Conservation (phyloP, 2,113 vertebrate genomes). For the Mormyrus lacerda region DNA sequence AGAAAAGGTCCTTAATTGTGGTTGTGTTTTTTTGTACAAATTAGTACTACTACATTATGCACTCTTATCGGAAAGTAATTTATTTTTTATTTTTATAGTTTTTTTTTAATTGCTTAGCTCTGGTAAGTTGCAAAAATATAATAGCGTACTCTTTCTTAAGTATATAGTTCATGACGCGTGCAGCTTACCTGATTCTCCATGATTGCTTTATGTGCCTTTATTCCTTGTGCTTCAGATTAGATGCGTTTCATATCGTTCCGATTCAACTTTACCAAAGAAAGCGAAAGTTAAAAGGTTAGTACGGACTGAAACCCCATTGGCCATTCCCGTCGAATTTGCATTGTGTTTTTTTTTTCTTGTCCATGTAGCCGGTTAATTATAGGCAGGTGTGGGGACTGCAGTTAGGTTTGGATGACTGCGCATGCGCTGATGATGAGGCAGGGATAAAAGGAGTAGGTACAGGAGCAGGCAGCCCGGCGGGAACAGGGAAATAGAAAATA, state of each 20-base stretch:
- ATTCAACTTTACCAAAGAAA: not conserved
- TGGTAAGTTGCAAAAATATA: not conserved
- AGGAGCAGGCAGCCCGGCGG: too few species aligned
- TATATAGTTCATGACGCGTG: not conserved
- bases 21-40: not conserved
- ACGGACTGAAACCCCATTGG: not conserved
- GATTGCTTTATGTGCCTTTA: not conserved
- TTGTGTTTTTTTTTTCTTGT: too few species aligned
- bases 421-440: too few species aligned
- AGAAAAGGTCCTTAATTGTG: not conserved
- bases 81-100: not conserved
- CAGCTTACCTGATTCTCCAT: not conserved
- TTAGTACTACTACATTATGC: not conserved
- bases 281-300: not conserved
- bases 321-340: not conserved
- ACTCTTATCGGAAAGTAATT: not conserved
- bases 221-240: not conserved
- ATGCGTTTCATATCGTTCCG: not conserved
- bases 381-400: too few species aligned
- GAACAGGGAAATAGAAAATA: too few species aligned
- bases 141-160: not conserved
- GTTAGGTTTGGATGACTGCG: too few species aligned
- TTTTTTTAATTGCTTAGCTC: not conserved
- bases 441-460: too few species aligned
- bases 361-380: too few species aligned